Evolutionary conservation across 2,888 invertebrate genomes (phyloP).

Genomic region (Gibbula magus): DNA sequence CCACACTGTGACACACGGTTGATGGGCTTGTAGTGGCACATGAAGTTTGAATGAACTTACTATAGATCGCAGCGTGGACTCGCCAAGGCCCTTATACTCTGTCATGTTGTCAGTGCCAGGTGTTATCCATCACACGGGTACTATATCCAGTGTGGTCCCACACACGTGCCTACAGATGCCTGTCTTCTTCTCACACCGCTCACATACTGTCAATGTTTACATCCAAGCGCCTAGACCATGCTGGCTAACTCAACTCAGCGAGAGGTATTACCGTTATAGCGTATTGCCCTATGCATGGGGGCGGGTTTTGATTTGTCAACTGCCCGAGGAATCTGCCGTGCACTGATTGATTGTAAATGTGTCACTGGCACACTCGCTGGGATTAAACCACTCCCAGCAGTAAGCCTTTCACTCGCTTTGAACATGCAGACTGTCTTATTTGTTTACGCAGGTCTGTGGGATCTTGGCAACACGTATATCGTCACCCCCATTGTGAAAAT

Average conservation of each 20-base stretch:
- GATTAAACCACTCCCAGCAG: background rate
- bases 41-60: background rate
- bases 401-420: background rate
- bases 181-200: background rate
- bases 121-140: background rate
- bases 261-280: background rate
- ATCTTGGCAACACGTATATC: background rate
- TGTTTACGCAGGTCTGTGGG: background rate
- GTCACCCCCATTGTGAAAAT: constrained; percentile 2
- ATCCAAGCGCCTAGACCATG: background rate
- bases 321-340: background rate
- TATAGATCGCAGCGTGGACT: background rate
- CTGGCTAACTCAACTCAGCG: background rate
- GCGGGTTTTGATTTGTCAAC: background rate
- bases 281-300: too few relatives aligned
- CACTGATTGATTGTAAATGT: background rate
- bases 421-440: background rate
- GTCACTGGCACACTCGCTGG: background rate
- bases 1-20: too few relatives aligned
- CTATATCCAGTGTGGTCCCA: background rate
- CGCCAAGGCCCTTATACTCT: background rate
- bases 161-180: background rate
- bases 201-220: constrained; percentile 9
- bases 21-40: too few relatives aligned
- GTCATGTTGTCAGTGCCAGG: background rate